These are phyloP conservation scores for Actenoides lindsayi DNA, from an alignment of 2,113 vertebrate species.

Conservation along the genomic window DNA sequence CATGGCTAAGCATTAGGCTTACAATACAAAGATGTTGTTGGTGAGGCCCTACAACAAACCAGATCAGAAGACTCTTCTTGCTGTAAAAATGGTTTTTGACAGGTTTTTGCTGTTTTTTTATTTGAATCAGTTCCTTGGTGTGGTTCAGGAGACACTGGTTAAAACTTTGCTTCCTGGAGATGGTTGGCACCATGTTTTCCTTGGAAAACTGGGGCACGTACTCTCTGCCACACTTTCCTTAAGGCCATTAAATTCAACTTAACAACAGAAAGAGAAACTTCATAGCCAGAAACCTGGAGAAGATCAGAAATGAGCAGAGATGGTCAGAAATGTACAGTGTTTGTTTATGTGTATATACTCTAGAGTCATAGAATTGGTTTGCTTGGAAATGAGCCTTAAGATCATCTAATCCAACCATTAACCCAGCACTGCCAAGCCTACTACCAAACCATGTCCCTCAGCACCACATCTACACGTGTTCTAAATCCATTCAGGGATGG, in stretches of 20 bases:
- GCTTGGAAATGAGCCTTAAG: no score
- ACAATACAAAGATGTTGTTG: not conserved
- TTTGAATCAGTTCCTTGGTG: not conserved
- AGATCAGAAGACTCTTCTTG: not conserved
- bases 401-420: no score
- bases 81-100: not conserved
- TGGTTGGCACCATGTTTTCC: not conserved
- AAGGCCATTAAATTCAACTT: not conserved
- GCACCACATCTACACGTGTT: no score
- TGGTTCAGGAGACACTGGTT: not conserved
- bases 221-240: not conserved
- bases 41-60: not conserved
- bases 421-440: no score
- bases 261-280: no score
- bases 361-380: no score
- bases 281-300: no score
- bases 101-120: not conserved
- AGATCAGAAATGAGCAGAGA: not conserved
- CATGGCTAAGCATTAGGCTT: not conserved
- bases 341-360: not conserved
- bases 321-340: not conserved
- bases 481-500: no score
- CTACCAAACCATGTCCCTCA: no score
- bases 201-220: not conserved
- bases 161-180: not conserved